A percentile compares a stretch with the other conserved stretches of the same genome.
These are phyloP conservation scores for Nemapogon koenigi DNA, from an alignment of 2,888 invertebrate genomes.

Conservation along the genomic window DNA sequence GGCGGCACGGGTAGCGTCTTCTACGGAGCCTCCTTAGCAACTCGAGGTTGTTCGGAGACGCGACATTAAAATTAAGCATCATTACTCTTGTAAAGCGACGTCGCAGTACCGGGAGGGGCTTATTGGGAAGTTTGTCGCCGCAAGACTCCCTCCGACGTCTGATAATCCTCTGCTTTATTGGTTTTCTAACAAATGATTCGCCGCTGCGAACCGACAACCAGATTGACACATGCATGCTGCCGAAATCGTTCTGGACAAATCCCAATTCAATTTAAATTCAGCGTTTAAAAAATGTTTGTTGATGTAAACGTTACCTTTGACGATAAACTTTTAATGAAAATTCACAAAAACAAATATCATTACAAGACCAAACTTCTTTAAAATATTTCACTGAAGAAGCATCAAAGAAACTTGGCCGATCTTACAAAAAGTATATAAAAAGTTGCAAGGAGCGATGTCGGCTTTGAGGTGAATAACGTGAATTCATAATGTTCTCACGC, in stretches of 20 bases:
- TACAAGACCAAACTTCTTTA: background rate
- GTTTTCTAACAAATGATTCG: slow-evolving; percentile 48
- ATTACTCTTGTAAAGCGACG: slow-evolving; percentile 59
- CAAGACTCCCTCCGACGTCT: slow-evolving; percentile 34
- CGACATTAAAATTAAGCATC: slow-evolving; percentile 64
- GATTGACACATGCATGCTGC: slow-evolving; percentile 19
- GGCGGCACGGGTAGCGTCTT: slow-evolving; percentile 21
- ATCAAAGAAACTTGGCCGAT: slow-evolving; percentile 33
- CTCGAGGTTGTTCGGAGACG: slow-evolving; percentile 34
- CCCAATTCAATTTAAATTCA: background rate
- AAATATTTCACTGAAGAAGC: slow-evolving; percentile 17
- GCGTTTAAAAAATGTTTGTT: background rate
- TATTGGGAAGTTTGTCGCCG: slow-evolving; percentile 52
- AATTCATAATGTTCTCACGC: slow-evolving; percentile 18
- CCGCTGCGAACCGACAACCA: slow-evolving; percentile 18
- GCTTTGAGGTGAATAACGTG: slow-evolving; percentile 48
- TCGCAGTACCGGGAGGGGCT: slow-evolving; percentile 44
- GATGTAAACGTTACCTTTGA: too few relatives aligned
- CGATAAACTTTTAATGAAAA: too few relatives aligned
- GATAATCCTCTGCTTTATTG: slow-evolving; percentile 54
- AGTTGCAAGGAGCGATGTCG: slow-evolving; percentile 13
- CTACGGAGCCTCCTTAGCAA: slow-evolving; percentile 19
- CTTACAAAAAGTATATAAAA: slow-evolving; percentile 40
- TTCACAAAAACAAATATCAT: too few relatives aligned
- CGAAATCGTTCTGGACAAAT: slow-evolving; percentile 5